Percentiles rank a stretch among this genome's conserved stretches.
Conservation (phyloP, 1,140 invertebrate species). For the Homalodisca vitripennis region DNA sequence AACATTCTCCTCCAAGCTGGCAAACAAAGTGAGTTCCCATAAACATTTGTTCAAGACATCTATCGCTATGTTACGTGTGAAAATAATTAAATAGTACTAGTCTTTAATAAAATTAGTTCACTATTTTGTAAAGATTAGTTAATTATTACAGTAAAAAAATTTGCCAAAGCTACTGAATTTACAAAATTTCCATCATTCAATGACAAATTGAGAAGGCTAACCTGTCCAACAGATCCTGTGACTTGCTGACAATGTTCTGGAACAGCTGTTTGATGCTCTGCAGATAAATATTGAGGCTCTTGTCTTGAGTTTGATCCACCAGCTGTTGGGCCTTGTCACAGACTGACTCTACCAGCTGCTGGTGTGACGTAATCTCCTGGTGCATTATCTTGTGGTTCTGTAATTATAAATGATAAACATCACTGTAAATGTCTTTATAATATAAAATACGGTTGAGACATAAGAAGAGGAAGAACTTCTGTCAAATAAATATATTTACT, state of each 20-base stretch:
- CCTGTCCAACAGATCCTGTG: slow-evolving; percentile 53
- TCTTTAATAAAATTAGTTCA: no score
- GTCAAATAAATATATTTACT: no score
- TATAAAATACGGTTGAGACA: no score
- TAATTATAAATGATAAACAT: no score
- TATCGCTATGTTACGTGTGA: no score
- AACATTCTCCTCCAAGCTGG: slow-evolving; percentile 82
- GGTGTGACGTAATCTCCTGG: slow-evolving; percentile 92
- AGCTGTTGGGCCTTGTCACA: slow-evolving; percentile 89
- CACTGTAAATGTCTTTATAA: no score
- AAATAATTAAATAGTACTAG: no score
- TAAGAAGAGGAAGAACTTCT: no score
- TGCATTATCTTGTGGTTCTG: slow-evolving; percentile 93
- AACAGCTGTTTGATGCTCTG: slow-evolving; percentile 89
- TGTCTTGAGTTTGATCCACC: slow-evolving; percentile 86
- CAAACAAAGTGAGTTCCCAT: slow-evolving; percentile 57
- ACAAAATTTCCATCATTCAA: neutral
- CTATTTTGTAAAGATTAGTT: no score
- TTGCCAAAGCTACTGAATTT: no score
- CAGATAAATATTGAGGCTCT: slow-evolving; percentile 79
- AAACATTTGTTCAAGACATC: no score
- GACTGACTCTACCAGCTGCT: slow-evolving; percentile 83
- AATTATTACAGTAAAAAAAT: no score
- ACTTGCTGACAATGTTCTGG: slow-evolving; percentile 83
- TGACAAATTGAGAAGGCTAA: neutral